phyloP scores from a whole-genome alignment of 2,888 invertebrate genomes.

The Pycnomerus fuliginosus region DNA sequence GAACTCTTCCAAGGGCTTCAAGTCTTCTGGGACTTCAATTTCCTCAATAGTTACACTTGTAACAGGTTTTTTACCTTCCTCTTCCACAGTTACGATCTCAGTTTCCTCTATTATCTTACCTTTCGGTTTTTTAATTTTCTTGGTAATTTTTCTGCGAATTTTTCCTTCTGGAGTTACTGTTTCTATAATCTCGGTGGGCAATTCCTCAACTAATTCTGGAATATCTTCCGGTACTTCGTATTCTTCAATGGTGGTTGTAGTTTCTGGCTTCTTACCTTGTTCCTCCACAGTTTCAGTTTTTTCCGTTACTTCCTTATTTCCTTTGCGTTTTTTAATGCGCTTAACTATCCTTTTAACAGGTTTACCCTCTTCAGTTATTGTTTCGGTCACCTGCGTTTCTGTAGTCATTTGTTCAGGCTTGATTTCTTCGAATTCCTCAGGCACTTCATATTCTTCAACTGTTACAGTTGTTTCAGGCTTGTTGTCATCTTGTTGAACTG shows the following conservation, averaged over 20 bases:
- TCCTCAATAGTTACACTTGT: constrained; percentile 35
- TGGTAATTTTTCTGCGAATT: too few relatives aligned
- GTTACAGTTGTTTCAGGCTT: background rate
- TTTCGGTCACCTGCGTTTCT: constrained; percentile 31
- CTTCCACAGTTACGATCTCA: constrained; percentile 43
- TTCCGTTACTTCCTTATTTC: constrained; percentile 43
- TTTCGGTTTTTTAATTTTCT: constrained; percentile 50
- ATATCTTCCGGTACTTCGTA: constrained; percentile 28
- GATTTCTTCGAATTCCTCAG: constrained; percentile 19
- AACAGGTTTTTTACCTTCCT: constrained; percentile 45
- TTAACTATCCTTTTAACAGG: constrained; percentile 33
- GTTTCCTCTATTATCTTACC: constrained; percentile 46
- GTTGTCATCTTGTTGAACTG: background rate
- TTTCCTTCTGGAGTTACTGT: too few relatives aligned
- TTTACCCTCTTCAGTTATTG: constrained; percentile 37
- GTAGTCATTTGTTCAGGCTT: constrained; percentile 28
- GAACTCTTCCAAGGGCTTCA: constrained; percentile 7
- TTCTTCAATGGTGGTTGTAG: constrained; percentile 35
- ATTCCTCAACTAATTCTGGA: constrained; percentile 51
- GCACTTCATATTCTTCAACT: background rate
- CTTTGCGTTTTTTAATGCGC: constrained; percentile 45
- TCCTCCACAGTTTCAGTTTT: constrained; percentile 45
- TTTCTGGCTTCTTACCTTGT: constrained; percentile 44
- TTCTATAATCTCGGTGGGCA: too few relatives aligned
- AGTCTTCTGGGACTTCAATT: constrained; percentile 29